Base-by-base conservation (phyloP, 1,140 invertebrate species). In the Diuraphis noxia region DNA sequence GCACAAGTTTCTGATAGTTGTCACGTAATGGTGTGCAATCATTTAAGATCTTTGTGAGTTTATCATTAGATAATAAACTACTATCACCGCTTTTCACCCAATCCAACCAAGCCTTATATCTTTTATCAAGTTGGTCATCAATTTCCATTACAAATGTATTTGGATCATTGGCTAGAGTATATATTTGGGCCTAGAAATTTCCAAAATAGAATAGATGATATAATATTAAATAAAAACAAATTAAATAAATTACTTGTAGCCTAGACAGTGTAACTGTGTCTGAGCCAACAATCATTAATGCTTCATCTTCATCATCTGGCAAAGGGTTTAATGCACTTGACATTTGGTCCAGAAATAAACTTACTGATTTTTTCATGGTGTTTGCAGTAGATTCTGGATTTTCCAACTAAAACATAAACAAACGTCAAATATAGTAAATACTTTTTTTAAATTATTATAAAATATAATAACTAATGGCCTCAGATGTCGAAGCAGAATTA, bases 361-460 rank as follows among this genome's bases (percentile, higher is more conserved):
- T 96, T 41, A 97, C 93, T 93, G 96, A 96, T 92, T 95, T 95
- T 93, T 96, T 96, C 94, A 97, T 95, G 41, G 95, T 95, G 93
- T 95, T 95, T 25, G 95, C 96, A 36, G 96, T 95, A 88, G 96
- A 95, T 92, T 96, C 95, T 91, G 95, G 95, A 92, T 95, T 96
- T 93, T 96, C 96, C 93, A 96, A 94, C 96, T 97, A 93, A 92
- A 93, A 93, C 89, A 92, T 49, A 21, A 72, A 72, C n/a, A n/a
- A n/a, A n/a, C n/a, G n/a, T n/a, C n/a, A 34, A n/a, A 81, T 77
- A 40, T 72, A 72, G 6, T 13, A 72, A 72, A n/a, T 34, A 72
- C 30, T 72, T 72, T 72, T n/a, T n/a, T 56, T 86, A 49, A 41
- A 7, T 79, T 4, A 85, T 85, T 23, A 49, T 46, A 46, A 0